These are phyloP conservation scores for Malacoraja senta DNA, from an alignment of 2,797 vertebrate species.

Conservation along the genomic window DNA sequence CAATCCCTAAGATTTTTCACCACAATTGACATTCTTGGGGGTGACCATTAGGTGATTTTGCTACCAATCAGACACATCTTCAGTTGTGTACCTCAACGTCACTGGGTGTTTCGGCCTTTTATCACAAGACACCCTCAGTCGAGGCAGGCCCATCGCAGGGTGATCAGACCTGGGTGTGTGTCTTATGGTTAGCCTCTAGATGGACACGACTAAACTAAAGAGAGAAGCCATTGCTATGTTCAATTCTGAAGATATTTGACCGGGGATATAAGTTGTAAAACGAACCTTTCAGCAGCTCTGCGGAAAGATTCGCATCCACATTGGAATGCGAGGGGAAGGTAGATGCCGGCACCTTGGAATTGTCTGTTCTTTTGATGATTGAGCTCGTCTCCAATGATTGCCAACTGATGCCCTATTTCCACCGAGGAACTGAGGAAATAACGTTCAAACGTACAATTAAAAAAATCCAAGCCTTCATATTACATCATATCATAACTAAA, in stretches of 20 bases:
- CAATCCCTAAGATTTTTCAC: no score
- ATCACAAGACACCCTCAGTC: no score
- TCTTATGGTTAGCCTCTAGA: no score
- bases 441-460: neutral
- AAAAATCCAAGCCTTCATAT: neutral
- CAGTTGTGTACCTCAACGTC: no score
- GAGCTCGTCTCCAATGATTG: slow-evolving; percentile 75
- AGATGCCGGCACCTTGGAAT: slow-evolving; percentile 45
- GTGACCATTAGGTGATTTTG: no score
- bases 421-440: slow-evolving; percentile 50
- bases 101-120: no score
- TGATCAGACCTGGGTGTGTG: no score
- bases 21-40: no score
- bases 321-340: slow-evolving; percentile 41
- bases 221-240: neutral
- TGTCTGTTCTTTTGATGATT: slow-evolving; percentile 51
- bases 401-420: slow-evolving; percentile 70
- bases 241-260: neutral
- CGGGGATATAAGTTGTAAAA: neutral
- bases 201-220: neutral
- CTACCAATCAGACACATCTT: no score
- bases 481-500: neutral
- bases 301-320: neutral
- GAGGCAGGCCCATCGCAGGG: no score
- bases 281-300: slow-evolving; percentile 29